These are phyloP conservation scores for Tyria jacobaeae DNA, from an alignment of 2,888 invertebrate genomes.

Conservation along the genomic window DNA sequence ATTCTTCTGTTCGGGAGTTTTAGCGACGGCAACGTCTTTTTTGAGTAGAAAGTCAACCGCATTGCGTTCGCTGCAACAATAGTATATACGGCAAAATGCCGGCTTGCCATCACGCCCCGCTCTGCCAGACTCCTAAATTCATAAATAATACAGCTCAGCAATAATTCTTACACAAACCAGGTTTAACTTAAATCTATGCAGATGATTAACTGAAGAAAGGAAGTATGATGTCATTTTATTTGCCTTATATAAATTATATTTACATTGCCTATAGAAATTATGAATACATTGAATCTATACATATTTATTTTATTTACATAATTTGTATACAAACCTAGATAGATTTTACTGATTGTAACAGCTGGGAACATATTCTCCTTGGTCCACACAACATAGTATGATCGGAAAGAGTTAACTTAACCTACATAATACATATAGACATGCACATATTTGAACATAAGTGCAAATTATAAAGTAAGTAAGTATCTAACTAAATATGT, in stretches of 20 bases:
- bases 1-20: conserved; percentile 84
- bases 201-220: neutral
- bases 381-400: too few species aligned
- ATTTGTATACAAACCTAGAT: neutral
- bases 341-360: neutral
- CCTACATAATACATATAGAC: neutral
- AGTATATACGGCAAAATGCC: conserved; percentile 97
- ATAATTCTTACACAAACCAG: neutral
- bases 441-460: neutral
- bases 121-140: conserved; percentile 94
- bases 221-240: too few species aligned
- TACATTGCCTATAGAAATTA: too few species aligned
- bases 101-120: conserved; percentile 98
- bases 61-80: conserved; percentile 92
- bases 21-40: conserved; percentile 88
- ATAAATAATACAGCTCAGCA: conserved; percentile 6
- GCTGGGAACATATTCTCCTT: too few species aligned
- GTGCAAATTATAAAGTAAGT: neutral
- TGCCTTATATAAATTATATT: too few species aligned
- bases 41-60: conserved; percentile 93
- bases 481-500: too few species aligned
- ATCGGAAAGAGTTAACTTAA: too few species aligned
- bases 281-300: too few species aligned
- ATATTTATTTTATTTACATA: too few species aligned
- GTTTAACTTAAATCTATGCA: neutral